A percentile compares a stretch with the other conserved stretches of the same genome.
These are phyloP conservation scores for Pseudomyrmex pallidus DNA, from an alignment of 1,140 invertebrate genomes.

Conservation along the genomic window DNA sequence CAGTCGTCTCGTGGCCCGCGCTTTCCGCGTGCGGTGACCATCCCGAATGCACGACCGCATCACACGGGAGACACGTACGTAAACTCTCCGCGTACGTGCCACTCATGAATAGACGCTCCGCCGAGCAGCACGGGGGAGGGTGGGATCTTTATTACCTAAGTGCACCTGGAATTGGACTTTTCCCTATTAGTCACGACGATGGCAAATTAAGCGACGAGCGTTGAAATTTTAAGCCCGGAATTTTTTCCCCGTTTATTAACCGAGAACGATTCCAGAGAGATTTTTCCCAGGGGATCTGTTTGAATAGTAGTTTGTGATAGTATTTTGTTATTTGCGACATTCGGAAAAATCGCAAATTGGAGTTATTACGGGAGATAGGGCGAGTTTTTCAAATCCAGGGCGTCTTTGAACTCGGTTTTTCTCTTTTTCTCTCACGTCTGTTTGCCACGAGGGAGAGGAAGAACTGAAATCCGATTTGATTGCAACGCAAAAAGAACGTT, in stretches of 20 bases:
- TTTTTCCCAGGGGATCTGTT: not conserved
- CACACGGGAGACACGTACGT: conserved; percentile 54
- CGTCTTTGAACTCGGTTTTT: not conserved
- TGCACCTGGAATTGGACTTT: conserved; percentile 11
- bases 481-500: too few species aligned
- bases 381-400: not conserved
- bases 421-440: not conserved
- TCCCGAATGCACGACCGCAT: conserved; percentile 49
- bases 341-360: conserved; percentile 8
- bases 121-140: not conserved
- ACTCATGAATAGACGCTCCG: conserved; percentile 28
- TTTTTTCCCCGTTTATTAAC: not conserved
- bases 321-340: conserved; percentile 5
- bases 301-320: not conserved
- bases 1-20: not conserved
- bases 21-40: conserved; percentile 36
- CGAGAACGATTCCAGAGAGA: not conserved
- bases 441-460: not conserved
- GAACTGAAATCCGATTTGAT: conserved; percentile 1
- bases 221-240: not conserved
- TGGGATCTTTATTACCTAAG: conserved; percentile 27
- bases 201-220: conserved; percentile 24
- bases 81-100: conserved; percentile 47
- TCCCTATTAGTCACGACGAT: conserved; percentile 29
- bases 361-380: not conserved